Evolutionary conservation across 2,113 vertebrate genomes (phyloP), one percentile per base, ranked within the genome.

Genomic region (Bubo scandiacus): DNA sequence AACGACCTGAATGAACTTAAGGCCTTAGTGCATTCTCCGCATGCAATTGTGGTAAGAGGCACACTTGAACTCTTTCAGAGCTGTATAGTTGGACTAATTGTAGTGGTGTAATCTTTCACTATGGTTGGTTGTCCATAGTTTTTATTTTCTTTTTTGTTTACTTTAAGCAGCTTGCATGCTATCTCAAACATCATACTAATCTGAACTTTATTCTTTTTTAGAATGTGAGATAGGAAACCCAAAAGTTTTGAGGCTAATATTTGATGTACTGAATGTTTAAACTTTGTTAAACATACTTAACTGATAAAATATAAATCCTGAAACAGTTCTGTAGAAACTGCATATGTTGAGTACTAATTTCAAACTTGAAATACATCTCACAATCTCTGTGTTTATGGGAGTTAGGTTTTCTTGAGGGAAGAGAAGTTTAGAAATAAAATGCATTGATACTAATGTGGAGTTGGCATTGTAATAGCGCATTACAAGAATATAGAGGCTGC

Each of bases 1-100:
- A 99, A 99, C 97, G 99, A 99, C 97, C 98, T 99, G 97, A 99
- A 99, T 97, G 99, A 99, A 97, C 98, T 99, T 97, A 99, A 99
- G 98, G 98, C 99, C 92, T 98, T 99, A 98, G 99, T 99, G 98
- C 99, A 99, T 98, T 99, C 99, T 98, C 99, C 99, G 94, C 98
- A 99, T 97, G 99, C 99, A 97, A 98, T 99, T 97, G 98, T 99
- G 99, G 99, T 99, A 98, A 99, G 99, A 98, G 96, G 96, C 97
- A 95, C 96, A 71, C 95, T 97, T 98, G 98, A 98, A 98, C 97
- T 98, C 95, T 98, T 98, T 98, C 95, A 97, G 97, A 98, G 62
- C 92, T 96, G 74, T 97, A 25, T 97, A 96, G 97, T 96, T 98
- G 97, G 95, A 95, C 97, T 98, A 96, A 97, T 96, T 98, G 95